Conservation (phyloP, 2,797 vertebrate species). For the Hydrophis major region DNA sequence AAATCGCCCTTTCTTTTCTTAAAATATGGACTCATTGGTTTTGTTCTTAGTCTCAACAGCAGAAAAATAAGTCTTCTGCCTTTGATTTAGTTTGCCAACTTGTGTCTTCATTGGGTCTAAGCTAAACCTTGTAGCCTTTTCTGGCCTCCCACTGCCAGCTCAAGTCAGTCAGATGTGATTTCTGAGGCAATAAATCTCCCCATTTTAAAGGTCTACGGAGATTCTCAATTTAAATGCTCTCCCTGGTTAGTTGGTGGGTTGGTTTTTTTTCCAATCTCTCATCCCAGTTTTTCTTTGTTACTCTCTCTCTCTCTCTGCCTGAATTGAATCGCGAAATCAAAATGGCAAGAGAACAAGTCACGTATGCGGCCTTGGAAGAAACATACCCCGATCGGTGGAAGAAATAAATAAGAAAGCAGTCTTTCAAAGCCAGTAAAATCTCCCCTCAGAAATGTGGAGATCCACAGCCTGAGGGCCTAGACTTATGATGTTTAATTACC, state of each 20-base stretch:
- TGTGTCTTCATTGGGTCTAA: not conserved
- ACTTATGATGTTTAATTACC: not conserved
- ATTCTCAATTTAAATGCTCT: no score
- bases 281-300: not conserved
- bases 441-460: not conserved
- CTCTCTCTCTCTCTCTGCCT: no score
- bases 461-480: not conserved
- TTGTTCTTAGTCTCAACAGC: not conserved
- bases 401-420: not conserved
- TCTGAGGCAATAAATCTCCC: not conserved
- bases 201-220: not conserved
- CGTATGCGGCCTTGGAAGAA: not conserved
- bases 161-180: not conserved
- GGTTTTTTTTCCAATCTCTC: not conserved
- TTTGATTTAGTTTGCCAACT: not conserved
- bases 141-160: not conserved
- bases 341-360: not conserved
- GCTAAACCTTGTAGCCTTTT: not conserved
- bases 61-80: not conserved
- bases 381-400: no score
- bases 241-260: not conserved
- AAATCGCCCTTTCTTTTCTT: not conserved
- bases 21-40: not conserved
- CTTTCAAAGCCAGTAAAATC: not conserved
- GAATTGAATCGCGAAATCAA: not conserved